Percentiles rank a stretch among this genome's conserved stretches.
phyloP scores from a whole-genome alignment of 2,888 invertebrate genomes.

The Netelia inedita region DNA sequence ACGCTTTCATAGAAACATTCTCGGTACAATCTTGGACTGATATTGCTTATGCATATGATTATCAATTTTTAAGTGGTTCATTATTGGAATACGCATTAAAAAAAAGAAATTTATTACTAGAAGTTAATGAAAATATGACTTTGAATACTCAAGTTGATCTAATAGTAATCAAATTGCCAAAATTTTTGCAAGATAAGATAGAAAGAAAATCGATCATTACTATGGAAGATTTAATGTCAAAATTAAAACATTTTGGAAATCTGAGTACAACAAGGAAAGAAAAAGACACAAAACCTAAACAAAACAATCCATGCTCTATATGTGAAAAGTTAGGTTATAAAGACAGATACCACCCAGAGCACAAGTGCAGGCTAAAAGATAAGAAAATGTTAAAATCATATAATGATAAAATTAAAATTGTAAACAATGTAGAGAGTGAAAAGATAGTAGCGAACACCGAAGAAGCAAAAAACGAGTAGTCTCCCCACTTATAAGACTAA shows the following conservation, averaged over 20 bases:
- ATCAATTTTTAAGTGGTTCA: constrained; percentile 69
- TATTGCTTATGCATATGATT: constrained; percentile 69
- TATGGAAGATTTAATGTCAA: constrained; percentile 63
- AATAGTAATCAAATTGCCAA: constrained; percentile 68
- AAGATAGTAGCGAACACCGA: constrained; percentile 34
- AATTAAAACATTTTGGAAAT: constrained; percentile 48
- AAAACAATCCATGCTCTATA: constrained; percentile 42
- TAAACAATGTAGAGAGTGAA: constrained; percentile 28
- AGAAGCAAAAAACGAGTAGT: constrained; percentile 65
- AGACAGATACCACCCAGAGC: constrained; percentile 54
- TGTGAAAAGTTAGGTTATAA: constrained; percentile 50
- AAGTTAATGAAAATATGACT: constrained; percentile 65
- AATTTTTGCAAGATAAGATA: no score
- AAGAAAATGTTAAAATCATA: constrained; percentile 32
- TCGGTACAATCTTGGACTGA: constrained; percentile 66
- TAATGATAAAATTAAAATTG: constrained; percentile 53
- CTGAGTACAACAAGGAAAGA: no score
- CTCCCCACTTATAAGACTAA: constrained; percentile 54
- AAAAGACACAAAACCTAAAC: no score
- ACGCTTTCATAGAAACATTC: constrained; percentile 70
- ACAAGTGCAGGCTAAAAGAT: constrained; percentile 48
- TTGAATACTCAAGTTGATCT: constrained; percentile 70
- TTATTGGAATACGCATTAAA: constrained; percentile 71
- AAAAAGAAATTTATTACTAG: constrained; percentile 70
- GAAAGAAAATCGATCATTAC: no score